A percentile compares a stretch with the other conserved stretches of the same genome.
Evolutionary conservation across 2,797 vertebrate genomes (phyloP).

Genomic region (Liparis tanakae): DNA sequence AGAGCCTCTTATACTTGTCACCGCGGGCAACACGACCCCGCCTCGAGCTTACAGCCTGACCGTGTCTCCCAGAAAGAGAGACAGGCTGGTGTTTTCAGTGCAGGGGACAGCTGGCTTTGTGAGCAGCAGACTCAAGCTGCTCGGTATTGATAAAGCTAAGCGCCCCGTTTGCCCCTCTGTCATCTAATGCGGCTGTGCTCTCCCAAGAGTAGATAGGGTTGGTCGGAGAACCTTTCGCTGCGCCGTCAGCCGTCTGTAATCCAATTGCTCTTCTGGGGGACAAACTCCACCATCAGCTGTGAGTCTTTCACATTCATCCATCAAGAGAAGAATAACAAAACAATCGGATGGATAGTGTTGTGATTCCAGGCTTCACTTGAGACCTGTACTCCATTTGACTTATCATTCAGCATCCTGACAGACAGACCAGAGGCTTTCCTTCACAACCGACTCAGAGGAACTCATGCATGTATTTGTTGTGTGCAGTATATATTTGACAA

Average conservation of each 20-base stretch:
- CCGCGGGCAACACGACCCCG: conserved; percentile 34
- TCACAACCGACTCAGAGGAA: conserved; percentile 6
- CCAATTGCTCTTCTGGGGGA: conserved; percentile 58
- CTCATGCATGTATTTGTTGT: background rate
- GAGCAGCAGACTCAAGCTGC: conserved; percentile 71
- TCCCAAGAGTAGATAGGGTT: conserved; percentile 57
- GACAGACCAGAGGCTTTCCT: background rate
- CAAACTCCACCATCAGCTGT: conserved; percentile 23
- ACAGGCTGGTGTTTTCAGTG: conserved; percentile 42
- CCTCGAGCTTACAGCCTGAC: conserved; percentile 37
- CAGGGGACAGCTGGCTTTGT: conserved; percentile 50
- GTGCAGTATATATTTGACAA: background rate
- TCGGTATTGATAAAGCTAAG: conserved; percentile 76
- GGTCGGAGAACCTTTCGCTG: conserved; percentile 53
- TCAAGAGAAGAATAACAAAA: conserved; percentile 25
- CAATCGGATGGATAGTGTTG: conserved; percentile 36
- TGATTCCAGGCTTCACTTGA: conserved; percentile 25
- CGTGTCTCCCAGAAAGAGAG: conserved; percentile 45
- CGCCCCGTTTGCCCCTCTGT: conserved; percentile 49
- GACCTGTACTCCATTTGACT: conserved; percentile 13
- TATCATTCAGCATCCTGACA: background rate
- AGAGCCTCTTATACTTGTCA: conserved; percentile 55
- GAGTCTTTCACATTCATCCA: conserved; percentile 20
- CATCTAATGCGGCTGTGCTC: conserved; percentile 64
- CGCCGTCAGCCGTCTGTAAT: conserved; percentile 61